phyloP scores from a whole-genome alignment of 2,113 vertebrate genomes.

The Mobula hypostoma region DNA sequence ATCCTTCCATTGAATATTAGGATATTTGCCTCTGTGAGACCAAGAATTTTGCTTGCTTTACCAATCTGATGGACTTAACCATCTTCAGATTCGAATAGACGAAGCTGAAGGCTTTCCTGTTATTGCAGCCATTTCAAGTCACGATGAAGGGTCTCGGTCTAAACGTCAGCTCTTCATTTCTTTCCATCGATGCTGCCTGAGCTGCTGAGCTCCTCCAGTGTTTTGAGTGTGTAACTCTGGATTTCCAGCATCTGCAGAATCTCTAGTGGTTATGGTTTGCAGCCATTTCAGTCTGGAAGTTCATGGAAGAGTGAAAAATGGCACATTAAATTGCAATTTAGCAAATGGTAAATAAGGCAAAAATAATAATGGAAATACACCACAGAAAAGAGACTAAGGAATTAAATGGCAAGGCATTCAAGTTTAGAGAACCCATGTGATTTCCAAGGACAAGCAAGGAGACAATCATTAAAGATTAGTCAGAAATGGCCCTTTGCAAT shows the following conservation, averaged over 20 bases:
- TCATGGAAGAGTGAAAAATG: neutral
- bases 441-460: neutral
- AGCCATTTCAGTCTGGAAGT: neutral
- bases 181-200: too few species aligned
- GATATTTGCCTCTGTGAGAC: neutral
- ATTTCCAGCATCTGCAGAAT: too few species aligned
- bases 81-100: neutral
- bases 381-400: neutral
- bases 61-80: neutral
- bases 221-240: too few species aligned
- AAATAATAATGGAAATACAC: neutral
- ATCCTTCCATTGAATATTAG: neutral
- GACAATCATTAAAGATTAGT: neutral
- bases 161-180: too few species aligned
- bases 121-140: neutral
- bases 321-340: neutral
- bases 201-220: too few species aligned
- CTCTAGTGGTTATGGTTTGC: neutral
- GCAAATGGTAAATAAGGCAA: neutral
- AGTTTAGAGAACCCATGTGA: neutral
- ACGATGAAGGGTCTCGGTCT: too few species aligned
- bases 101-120: neutral
- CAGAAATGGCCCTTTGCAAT: neutral
- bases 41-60: neutral
- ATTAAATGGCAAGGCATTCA: neutral